Evolutionary conservation across 2,113 vertebrate genomes (phyloP).

Genomic region (Nibea coibor): DNA sequence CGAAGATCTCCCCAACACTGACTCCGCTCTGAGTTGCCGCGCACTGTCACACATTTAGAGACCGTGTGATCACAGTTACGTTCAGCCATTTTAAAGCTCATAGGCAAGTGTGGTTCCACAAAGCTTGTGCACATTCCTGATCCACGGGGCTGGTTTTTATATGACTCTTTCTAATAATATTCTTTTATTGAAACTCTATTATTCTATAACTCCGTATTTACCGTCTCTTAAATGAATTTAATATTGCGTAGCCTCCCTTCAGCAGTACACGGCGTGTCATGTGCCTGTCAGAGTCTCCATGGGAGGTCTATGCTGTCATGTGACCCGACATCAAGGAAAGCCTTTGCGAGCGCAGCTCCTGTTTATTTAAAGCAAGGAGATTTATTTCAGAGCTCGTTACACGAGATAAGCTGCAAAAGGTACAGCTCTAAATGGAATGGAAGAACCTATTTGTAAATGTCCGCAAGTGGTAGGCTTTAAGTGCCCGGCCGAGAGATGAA

Average conservation of each 20-base stretch:
- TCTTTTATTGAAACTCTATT: neutral
- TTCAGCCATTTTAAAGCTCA: constrained; percentile 53
- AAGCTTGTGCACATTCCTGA: constrained; percentile 4
- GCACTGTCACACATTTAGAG: constrained; percentile 45
- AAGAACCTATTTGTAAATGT: constrained; percentile 72
- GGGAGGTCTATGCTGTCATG: constrained; percentile 48
- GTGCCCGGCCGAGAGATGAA: constrained; percentile 55
- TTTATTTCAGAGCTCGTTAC: constrained; percentile 78
- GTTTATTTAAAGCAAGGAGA: constrained; percentile 77
- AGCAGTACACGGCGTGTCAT: neutral
- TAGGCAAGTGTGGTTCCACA: constrained; percentile 36
- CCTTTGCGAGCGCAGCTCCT: constrained; percentile 41
- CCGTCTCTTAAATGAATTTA: neutral
- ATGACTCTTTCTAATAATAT: neutral
- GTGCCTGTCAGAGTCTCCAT: constrained; percentile 17
- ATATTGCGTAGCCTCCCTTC: neutral
- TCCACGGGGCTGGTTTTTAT: constrained; percentile 7
- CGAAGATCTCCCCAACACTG: constrained; percentile 59
- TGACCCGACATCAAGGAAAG: constrained; percentile 61
- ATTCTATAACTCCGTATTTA: neutral
- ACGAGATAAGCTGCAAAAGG: constrained; percentile 74
- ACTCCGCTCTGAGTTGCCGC: constrained; percentile 48
- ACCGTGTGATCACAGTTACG: constrained; percentile 50
- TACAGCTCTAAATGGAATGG: constrained; percentile 67
- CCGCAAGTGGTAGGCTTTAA: constrained; percentile 47